Percentiles rank a stretch among this genome's conserved stretches.
These are phyloP conservation scores for Drymonia ruficornis DNA, from an alignment of 2,888 invertebrate genomes.

Conservation along the genomic window DNA sequence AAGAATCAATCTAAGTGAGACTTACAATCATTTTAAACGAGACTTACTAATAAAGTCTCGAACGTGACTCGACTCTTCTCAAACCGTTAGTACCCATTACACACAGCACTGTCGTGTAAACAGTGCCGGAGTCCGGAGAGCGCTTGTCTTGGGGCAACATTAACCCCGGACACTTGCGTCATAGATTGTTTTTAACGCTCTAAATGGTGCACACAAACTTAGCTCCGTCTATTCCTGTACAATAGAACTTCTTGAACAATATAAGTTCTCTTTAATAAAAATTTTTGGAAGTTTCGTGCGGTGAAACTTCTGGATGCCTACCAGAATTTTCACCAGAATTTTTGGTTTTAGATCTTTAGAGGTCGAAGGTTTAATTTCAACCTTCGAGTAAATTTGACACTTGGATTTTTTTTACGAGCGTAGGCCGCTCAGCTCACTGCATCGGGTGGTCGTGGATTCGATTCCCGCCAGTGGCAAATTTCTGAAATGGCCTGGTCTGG, in stretches of 20 bases:
- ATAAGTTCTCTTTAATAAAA: conserved; percentile 10
- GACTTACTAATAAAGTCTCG: not conserved
- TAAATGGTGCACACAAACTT: conserved; percentile 68
- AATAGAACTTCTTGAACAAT: conserved; percentile 39
- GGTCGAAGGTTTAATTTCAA: too few species aligned
- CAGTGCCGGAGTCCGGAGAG: conserved; percentile 35
- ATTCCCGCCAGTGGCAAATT: too few species aligned
- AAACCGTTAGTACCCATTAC: not conserved
- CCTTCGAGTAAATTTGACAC: too few species aligned
- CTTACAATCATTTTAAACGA: too few species aligned
- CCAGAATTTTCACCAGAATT: too few species aligned
- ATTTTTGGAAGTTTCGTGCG: not conserved
- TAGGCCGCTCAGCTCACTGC: too few species aligned
- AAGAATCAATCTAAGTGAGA: too few species aligned
- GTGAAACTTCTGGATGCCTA: not conserved
- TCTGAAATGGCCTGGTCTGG: too few species aligned
- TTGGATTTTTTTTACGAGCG: too few species aligned
- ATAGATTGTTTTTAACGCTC: conserved; percentile 67
- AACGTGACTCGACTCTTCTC: not conserved
- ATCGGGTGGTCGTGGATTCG: too few species aligned
- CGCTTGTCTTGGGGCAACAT: conserved; percentile 26
- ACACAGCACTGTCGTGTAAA: conserved; percentile 31
- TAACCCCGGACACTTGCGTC: conserved; percentile 58
- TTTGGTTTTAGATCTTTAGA: too few species aligned
- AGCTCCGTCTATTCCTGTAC: conserved; percentile 34